phyloP scores from a whole-genome alignment of 2,113 vertebrate species.

The Leiothrix lutea region DNA sequence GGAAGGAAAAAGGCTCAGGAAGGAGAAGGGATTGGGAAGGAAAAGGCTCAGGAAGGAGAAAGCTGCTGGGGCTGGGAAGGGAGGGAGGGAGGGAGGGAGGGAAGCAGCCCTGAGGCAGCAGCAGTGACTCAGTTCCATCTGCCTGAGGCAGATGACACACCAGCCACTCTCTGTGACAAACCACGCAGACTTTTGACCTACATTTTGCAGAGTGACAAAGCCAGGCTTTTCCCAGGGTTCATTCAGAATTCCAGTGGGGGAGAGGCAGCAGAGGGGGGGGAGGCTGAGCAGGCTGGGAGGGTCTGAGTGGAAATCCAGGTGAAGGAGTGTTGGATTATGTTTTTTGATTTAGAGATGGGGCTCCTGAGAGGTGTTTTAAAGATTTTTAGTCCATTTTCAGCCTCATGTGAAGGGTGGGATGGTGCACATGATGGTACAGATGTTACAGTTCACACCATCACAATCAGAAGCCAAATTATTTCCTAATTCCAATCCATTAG shows the following conservation, averaged over 20 bases:
- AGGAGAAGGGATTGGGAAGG: not conserved
- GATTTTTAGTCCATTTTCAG: too few relatives aligned
- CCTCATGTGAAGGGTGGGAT: too few relatives aligned
- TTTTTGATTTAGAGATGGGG: not conserved
- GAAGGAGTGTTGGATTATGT: not conserved
- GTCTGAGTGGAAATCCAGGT: not conserved
- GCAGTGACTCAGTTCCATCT: conserved; percentile 48
- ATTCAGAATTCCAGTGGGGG: not conserved
- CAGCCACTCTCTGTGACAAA: not conserved
- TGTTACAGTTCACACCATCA: too few relatives aligned
- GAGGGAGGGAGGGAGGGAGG: too few relatives aligned
- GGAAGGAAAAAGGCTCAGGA: not conserved
- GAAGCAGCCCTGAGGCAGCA: not conserved
- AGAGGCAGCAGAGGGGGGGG: not conserved
- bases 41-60: not conserved
- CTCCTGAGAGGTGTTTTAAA: too few relatives aligned
- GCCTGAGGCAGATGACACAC: not conserved
- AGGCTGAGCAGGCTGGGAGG: not conserved
- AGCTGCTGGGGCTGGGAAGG: not conserved
- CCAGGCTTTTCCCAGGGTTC: not conserved
- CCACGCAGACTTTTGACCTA: conserved; percentile 21
- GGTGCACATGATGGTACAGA: too few relatives aligned
- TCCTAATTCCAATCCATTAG: too few relatives aligned
- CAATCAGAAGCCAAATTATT: too few relatives aligned
- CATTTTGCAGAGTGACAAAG: not conserved